Conservation (phyloP, 1,140 invertebrate genomes). For the Nomia melanderi region DNA sequence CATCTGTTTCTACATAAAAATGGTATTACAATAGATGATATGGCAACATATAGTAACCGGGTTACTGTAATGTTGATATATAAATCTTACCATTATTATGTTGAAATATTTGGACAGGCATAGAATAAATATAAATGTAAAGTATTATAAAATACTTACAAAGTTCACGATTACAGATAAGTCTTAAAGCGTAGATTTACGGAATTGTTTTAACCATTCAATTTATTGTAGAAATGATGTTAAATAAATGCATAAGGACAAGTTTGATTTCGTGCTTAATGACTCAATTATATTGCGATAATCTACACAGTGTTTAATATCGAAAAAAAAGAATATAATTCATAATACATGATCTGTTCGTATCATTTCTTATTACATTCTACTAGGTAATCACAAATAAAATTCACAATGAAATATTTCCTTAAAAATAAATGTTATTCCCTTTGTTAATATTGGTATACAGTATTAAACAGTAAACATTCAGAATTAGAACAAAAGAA, state of each 20-base stretch:
- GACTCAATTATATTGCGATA: conserved; percentile 28
- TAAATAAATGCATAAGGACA: conserved; percentile 67
- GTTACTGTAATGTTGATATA: conserved; percentile 6
- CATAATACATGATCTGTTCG: conserved; percentile 6
- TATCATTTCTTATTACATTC: conserved; percentile 22
- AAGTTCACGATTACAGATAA: conserved; percentile 43
- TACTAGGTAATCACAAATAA: conserved; percentile 38
- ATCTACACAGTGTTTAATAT: conserved; percentile 10
- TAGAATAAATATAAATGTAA: conserved; percentile 35
- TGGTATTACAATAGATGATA: conserved; percentile 1
- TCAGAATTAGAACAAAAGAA: conserved; percentile 32
- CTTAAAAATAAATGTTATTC: conserved; percentile 70
- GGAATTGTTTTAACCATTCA: conserved; percentile 55
- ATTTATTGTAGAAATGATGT: conserved; percentile 64
- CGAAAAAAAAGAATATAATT: conserved; percentile 20
- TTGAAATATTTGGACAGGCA: conserved; percentile 41
- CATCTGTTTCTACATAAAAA: conserved; percentile 44
- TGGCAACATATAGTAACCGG: background rate
- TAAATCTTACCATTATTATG: conserved; percentile 39
- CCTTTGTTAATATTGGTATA: conserved; percentile 51
- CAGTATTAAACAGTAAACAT: conserved; percentile 55
- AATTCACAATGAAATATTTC: conserved; percentile 46
- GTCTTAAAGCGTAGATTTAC: conserved; percentile 58
- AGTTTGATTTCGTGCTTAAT: conserved; percentile 37
- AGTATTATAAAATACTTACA: conserved; percentile 46